Evolutionary conservation across 2,797 vertebrate species (phyloP), one percentile per base, ranked within the genome.

Genomic region (Austrolebias charrua): DNA sequence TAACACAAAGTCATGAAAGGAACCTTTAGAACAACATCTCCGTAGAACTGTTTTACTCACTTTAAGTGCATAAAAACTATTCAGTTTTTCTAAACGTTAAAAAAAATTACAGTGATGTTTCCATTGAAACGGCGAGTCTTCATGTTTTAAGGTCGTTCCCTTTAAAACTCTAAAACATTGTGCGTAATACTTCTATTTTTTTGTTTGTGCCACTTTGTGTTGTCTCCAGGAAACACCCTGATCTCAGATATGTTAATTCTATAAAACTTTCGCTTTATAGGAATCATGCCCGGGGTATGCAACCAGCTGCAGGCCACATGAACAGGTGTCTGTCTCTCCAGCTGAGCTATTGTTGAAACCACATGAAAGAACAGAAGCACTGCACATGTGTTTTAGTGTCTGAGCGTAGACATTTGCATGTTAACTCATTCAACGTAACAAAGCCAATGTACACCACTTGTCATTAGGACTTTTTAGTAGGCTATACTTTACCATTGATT

Each of bases 331-430:
- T 57, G 49, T 80, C 67, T 69, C 71, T 56, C 68, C 83, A 81
- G 69, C 79, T 83, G 71, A 55, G 60, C 67, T 80, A 58, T 68
- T 65, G 60, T 40, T 14, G 16, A 79, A 84, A 84, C 83, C 76
- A 87, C 88, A 82, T 70, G 55, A 73, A 62, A 79, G 69, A 58
- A 55, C 68, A 84, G 65, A 57, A 74, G 76, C 49, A 42, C 11
- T 19, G 18, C 53, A 44, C 63, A 76, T 59, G 52, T 79, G 75
- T 65, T 70, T 38, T 6, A 52, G 12, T 0, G 49, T 4, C 16
- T 44, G 11, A 29, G 13, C 7, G 3, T 35, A 50, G 24, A 76
- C 14, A 58, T 28, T 40, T 13, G 24, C 3, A n/a, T 48, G 20
- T 19, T 47, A 20, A 50, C 31, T 51, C 4, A 46, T 63, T 66